A percentile compares a stretch with the other conserved stretches of the same genome.
Conservation (phyloP, 2,888 invertebrate species). For the Caenorhabditis plicata region DNA sequence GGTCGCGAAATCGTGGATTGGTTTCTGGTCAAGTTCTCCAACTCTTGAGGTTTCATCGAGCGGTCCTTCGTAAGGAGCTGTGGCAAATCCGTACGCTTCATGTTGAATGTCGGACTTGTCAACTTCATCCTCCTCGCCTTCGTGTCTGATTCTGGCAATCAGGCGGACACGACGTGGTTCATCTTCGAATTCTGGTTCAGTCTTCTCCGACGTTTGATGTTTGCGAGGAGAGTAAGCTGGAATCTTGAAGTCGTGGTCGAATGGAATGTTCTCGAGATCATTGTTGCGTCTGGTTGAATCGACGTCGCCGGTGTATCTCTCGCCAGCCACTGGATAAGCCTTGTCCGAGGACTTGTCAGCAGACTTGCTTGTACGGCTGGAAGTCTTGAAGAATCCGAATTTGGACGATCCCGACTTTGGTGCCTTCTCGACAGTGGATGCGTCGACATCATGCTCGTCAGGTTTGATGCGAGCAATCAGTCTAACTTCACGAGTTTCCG, state of each 20-base stretch:
- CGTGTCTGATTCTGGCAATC: slow-evolving; percentile 21
- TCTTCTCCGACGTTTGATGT: neutral
- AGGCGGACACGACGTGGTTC: slow-evolving; percentile 5
- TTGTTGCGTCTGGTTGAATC: slow-evolving; percentile 4
- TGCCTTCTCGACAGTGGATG: slow-evolving; percentile 1
- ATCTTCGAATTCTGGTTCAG: neutral
- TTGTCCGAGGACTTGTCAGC: slow-evolving; percentile 9
- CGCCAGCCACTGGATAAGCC: slow-evolving; percentile 13
- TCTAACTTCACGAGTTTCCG: slow-evolving; percentile 11
- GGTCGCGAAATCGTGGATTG: slow-evolving; percentile 10
- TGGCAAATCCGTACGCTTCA: slow-evolving; percentile 12
- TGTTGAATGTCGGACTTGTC: slow-evolving; percentile 20
- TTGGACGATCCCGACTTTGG: slow-evolving; percentile 9
- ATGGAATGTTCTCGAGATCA: slow-evolving; percentile 12
- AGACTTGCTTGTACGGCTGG: too few relatives aligned
- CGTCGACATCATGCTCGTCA: slow-evolving; percentile 4
- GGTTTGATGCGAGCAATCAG: slow-evolving; percentile 16
- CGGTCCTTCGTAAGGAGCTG: slow-evolving; percentile 12
- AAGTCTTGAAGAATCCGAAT: slow-evolving; percentile 9
- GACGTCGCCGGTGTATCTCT: slow-evolving; percentile 18
- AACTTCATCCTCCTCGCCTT: slow-evolving; percentile 34
- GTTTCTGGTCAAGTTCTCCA: slow-evolving; percentile 14
- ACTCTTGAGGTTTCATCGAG: slow-evolving; percentile 7
- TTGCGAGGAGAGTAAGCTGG: slow-evolving; percentile 10
- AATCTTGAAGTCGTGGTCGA: slow-evolving; percentile 9